These are phyloP conservation scores for Heliconius ismenius DNA, from an alignment of 2,888 invertebrate species.

Conservation along the genomic window DNA sequence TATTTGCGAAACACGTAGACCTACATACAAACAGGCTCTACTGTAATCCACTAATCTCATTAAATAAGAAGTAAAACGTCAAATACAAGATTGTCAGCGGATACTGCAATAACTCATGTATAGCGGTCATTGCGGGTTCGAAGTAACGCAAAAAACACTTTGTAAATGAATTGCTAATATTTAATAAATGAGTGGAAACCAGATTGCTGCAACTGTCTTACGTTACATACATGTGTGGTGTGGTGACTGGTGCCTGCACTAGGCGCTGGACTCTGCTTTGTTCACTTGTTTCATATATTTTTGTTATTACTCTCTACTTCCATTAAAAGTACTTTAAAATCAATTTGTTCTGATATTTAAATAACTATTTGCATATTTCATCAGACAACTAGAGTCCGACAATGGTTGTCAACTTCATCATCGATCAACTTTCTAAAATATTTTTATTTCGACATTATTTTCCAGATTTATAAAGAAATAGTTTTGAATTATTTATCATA, in stretches of 20 bases:
- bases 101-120: slow-evolving; percentile 21
- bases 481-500: no score
- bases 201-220: slow-evolving; percentile 15
- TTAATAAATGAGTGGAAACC: slow-evolving; percentile 23
- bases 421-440: background rate
- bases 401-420: background rate
- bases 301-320: background rate
- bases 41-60: background rate
- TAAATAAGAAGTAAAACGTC: slow-evolving; percentile 2
- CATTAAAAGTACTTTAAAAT: background rate
- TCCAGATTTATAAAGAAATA: no score
- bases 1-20: background rate
- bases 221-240: background rate
- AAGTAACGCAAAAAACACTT: slow-evolving; percentile 23
- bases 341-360: background rate
- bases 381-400: background rate
- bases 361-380: background rate
- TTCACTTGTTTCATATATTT: background rate
- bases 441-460: no score
- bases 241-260: background rate
- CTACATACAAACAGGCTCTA: background rate
- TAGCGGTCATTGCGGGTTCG: slow-evolving; percentile 11
- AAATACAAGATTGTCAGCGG: slow-evolving; percentile 14
- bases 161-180: slow-evolving; percentile 26
- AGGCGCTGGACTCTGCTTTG: background rate